Evolutionary conservation across 2,888 invertebrate species (phyloP).

Genomic region (Romanomermis culicivorax): DNA sequence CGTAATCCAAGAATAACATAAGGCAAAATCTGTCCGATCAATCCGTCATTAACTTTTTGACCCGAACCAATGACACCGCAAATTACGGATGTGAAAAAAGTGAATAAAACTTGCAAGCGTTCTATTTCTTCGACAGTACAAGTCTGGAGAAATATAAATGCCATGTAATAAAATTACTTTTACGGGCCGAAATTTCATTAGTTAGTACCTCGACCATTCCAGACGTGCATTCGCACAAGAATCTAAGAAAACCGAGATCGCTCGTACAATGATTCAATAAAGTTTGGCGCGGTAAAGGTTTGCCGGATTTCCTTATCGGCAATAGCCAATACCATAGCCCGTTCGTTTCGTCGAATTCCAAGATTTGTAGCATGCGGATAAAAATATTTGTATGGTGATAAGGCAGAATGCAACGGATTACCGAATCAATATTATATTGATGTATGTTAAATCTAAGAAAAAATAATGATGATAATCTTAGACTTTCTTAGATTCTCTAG

Average conservation of each 20-base stretch:
- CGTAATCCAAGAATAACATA: conserved; percentile 46
- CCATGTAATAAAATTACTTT: too few species aligned
- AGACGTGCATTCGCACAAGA: conserved; percentile 35
- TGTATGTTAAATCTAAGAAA: conserved; percentile 54
- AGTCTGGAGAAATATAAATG: background rate
- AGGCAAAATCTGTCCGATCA: conserved; percentile 48
- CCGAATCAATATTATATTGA: conserved; percentile 57
- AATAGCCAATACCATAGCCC: conserved; percentile 31
- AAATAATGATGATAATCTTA: too few species aligned
- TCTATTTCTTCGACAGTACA: background rate
- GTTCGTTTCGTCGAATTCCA: conserved; percentile 36
- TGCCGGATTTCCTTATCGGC: conserved; percentile 15
- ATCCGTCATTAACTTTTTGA: conserved; percentile 38
- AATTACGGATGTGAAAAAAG: conserved; percentile 55
- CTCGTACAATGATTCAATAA: conserved; percentile 11
- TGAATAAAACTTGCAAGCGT: conserved; percentile 45
- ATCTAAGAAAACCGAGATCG: conserved; percentile 38
- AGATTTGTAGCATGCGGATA: conserved; percentile 50
- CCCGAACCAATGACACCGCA: conserved; percentile 46
- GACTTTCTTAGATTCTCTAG: too few species aligned
- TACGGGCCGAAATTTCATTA: too few species aligned
- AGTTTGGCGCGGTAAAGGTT: conserved; percentile 18
- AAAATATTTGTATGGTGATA: conserved; percentile 82
- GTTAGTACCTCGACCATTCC: background rate
- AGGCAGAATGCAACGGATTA: conserved; percentile 60